Evolutionary conservation across 2,888 invertebrate genomes (phyloP), one percentile per base, ranked within the genome.

Genomic region (Eubasilissa splendida): DNA sequence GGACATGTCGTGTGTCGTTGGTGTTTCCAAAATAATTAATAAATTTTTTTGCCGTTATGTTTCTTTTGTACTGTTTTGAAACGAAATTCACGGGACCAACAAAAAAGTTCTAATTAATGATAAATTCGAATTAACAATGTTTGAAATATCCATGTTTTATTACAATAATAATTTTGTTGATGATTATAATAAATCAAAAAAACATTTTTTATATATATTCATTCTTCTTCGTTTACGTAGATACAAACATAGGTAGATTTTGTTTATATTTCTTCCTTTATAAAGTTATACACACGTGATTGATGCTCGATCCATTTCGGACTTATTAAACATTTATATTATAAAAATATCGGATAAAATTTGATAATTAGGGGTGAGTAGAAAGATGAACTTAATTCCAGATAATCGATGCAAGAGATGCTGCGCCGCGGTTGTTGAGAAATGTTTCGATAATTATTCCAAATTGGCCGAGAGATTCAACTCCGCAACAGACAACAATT

Each of bases 391-490:
- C 65, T 63, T 77, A 70, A 71, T 79, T 76, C 68, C 53, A 50
- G 50, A 68, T 70, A 82, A 79, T 81, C 68, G 79, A 73, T 74
- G 79, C 68, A 66, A 42, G 42, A 42, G 42, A 42, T 42, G 42
- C 42, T 53, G 74, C 79, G 66, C 42, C 42, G 58, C 76, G 53
- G 63, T 60, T 74, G 77, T 81, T 80, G 70, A 70, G 59, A 53
- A 59, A 59, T 79, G 58, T 75, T 71, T 77, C 73, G 77, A 73
- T 77, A 77, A 73, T 75, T 78, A 63, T 63, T 76, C 78, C 63
- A 81, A 81, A 81, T 81, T 79, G 81, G 75, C 70, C 70, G 50
- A 56, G 54, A 63, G 70, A 79, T 70, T 71, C 70, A 76, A 68
- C 73, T 66, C 22, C 14, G 60, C 60, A 81, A 59, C 66, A 73